Conservation (phyloP, 2,113 vertebrate species). For the Gadus chalcogrammus region DNA sequence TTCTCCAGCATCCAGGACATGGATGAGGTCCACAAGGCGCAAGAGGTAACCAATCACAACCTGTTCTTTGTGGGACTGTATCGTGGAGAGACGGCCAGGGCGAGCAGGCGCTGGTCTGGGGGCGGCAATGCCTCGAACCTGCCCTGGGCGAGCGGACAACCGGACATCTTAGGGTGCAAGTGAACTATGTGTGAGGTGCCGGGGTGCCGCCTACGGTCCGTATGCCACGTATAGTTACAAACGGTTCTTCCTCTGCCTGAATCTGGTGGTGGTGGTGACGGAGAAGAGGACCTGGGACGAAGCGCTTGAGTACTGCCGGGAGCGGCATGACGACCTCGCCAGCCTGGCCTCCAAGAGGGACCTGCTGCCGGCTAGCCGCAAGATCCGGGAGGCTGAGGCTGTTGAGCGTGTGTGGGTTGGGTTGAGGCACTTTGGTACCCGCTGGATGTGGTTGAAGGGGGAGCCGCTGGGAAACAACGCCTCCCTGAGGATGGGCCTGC, state of each 20-base stretch:
- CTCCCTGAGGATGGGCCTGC: too few relatives aligned
- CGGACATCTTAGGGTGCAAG: not conserved
- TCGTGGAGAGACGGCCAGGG: not conserved
- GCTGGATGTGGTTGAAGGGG: not conserved
- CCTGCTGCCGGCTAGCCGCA: slow-evolving; percentile 23
- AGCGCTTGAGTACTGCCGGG: slow-evolving; percentile 36
- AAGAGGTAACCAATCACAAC: not conserved
- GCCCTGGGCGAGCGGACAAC: not conserved
- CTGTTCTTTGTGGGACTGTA: not conserved
- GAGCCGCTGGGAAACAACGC: not conserved
- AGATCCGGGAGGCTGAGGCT: not conserved
- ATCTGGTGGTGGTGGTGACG: not conserved
- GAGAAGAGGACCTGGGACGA: slow-evolving; percentile 34
- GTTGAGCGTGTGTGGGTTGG: not conserved
- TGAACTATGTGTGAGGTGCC: not conserved
- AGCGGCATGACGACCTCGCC: not conserved
- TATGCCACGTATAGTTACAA: fast-evolving
- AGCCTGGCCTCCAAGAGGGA: not conserved
- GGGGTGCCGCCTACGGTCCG: not conserved
- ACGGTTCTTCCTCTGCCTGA: slow-evolving; percentile 11
- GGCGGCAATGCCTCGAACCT: not conserved
- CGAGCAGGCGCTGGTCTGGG: not conserved
- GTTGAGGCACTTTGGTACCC: not conserved
- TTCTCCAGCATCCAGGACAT: not conserved
- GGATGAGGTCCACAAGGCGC: not conserved